Percentiles rank a stretch among this genome's conserved stretches.
Evolutionary conservation across 2,888 invertebrate genomes (phyloP).

Genomic region (Mylabris sibirica): DNA sequence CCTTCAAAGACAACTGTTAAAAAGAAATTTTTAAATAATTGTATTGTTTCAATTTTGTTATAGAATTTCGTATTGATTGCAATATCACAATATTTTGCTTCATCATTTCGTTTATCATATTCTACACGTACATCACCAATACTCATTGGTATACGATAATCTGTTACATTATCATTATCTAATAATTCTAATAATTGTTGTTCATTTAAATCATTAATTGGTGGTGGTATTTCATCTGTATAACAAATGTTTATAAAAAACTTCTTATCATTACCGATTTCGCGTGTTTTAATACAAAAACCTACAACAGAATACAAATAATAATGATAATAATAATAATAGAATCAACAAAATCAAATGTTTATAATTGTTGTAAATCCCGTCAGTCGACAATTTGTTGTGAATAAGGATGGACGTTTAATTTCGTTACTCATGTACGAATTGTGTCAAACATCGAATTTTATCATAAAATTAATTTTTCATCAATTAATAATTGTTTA

Average conservation of each 20-base stretch:
- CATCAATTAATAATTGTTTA: not conserved
- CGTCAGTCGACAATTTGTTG: constrained; percentile 85
- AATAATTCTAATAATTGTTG: constrained; percentile 75
- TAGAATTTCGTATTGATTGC: constrained; percentile 82
- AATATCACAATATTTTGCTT: constrained; percentile 82
- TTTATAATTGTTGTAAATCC: constrained; percentile 13
- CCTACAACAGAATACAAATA: constrained; percentile 68
- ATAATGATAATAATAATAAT: not conserved
- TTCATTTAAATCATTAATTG: constrained; percentile 73
- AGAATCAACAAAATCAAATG: constrained; percentile 18
- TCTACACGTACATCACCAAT: constrained; percentile 83
- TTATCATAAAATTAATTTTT: not conserved
- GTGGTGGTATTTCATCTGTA: constrained; percentile 78
- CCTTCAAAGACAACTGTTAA: constrained; percentile 82
- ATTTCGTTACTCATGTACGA: not conserved
- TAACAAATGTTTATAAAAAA: constrained; percentile 88
- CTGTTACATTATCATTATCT: constrained; percentile 71
- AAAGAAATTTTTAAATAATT: constrained; percentile 80
- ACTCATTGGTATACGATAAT: constrained; percentile 88
- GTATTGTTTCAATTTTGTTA: constrained; percentile 74
- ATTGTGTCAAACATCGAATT: not conserved
- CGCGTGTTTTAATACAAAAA: constrained; percentile 79
- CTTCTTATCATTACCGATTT: constrained; percentile 71
- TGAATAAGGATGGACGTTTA: constrained; percentile 95
- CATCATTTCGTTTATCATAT: constrained; percentile 75